Evolutionary conservation across 92 coral and sea anemone genomes (phyloP).

Genomic region (Actinostola sp.): DNA sequence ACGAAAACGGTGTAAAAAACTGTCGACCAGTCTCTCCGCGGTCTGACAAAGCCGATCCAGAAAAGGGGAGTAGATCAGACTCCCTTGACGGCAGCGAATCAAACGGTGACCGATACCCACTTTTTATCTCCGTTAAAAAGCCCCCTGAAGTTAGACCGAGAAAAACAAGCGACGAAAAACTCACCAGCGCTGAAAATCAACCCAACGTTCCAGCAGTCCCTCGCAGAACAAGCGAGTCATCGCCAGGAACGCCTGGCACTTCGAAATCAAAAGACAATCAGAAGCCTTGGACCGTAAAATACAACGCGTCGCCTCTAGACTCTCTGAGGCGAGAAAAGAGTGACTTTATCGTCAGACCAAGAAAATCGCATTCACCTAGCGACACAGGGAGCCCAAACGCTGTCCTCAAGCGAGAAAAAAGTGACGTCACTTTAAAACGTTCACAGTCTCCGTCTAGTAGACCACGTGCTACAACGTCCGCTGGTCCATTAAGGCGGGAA

Average conservation of each 20-base stretch:
- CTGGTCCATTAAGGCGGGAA: constrained; percentile 39
- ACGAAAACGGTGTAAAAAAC: constrained; percentile 43
- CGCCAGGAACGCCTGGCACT: constrained; percentile 3
- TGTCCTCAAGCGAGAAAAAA: constrained; percentile 17
- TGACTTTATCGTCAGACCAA: constrained; percentile 23
- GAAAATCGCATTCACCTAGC: background rate
- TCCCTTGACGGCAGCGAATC: constrained; percentile 29
- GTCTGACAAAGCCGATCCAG: constrained; percentile 26
- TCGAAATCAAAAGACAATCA: constrained; percentile 25
- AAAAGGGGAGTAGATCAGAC: constrained; percentile 21
- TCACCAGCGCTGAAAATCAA: constrained; percentile 2
- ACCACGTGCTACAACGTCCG: constrained; percentile 37
- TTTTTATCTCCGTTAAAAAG: constrained; percentile 73
- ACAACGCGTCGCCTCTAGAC: constrained; percentile 30
- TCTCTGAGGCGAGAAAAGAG: constrained; percentile 63
- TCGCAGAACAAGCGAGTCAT: constrained; percentile 21
- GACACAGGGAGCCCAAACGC: background rate
- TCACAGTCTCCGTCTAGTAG: constrained; percentile 34
- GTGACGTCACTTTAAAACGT: constrained; percentile 27
- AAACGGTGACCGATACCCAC: constrained; percentile 75
- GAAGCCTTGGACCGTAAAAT: constrained; percentile 22
- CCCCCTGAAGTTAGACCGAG: constrained; percentile 65
- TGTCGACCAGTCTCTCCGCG: constrained; percentile 34
- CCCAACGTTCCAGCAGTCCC: background rate
- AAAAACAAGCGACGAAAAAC: constrained; percentile 48